A percentile compares a stretch with the other conserved stretches of the same genome.
Conservation (phyloP, 2,888 invertebrate genomes). For the Luperina nickerlii region DNA sequence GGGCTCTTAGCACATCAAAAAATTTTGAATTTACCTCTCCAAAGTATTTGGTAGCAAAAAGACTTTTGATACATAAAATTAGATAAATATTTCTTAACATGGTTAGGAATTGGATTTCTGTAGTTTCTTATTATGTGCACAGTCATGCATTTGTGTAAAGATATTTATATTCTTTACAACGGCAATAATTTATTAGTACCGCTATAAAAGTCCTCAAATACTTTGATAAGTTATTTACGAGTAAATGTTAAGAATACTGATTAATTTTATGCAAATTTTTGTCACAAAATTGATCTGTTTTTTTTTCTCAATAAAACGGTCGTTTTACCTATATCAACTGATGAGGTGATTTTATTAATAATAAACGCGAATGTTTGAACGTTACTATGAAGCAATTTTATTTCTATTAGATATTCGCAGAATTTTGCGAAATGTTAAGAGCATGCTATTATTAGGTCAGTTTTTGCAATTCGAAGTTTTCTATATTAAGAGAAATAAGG, state of each 20-base stretch:
- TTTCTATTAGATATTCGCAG: conserved; percentile 7
- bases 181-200: conserved; percentile 37
- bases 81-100: neutral
- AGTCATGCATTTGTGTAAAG: neutral
- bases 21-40: neutral
- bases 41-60: neutral
- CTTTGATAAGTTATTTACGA: conserved; percentile 32
- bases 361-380: conserved; percentile 14
- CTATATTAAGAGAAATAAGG: neutral
- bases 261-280: conserved; percentile 53
- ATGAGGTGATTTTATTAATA: conserved; percentile 11
- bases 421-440: conserved; percentile 21
- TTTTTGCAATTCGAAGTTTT: neutral
- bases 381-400: conserved; percentile 26
- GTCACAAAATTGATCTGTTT: conserved; percentile 22
- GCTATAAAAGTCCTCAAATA: conserved; percentile 36
- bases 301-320: conserved; percentile 35
- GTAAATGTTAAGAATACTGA: conserved; percentile 35
- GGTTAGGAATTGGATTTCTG: neutral
- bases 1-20: neutral
- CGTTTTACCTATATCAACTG: conserved; percentile 12
- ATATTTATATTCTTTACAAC: conserved; percentile 12
- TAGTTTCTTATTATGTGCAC: neutral
- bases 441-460: neutral
- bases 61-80: neutral